Conservation (phyloP, 2,888 invertebrate genomes). For the Drosophila algonquin region DNA sequence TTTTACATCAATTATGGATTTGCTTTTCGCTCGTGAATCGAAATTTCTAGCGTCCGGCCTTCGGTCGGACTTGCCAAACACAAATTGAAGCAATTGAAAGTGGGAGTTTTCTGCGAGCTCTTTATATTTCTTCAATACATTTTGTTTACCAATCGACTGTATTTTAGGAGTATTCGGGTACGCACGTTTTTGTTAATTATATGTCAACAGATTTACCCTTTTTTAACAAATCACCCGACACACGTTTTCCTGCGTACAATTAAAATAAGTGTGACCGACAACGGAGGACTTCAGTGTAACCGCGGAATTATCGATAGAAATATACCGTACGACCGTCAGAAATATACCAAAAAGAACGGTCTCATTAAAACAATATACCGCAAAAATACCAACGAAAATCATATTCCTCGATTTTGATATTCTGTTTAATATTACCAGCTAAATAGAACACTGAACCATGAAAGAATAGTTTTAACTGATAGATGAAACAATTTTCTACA, state of each 20-base stretch:
- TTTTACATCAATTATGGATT: conserved; percentile 65
- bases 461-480: too few species aligned
- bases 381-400: too few species aligned
- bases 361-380: too few species aligned
- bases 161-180: background rate
- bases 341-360: too few species aligned
- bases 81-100: background rate
- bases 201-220: background rate
- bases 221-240: background rate
- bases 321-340: too few species aligned
- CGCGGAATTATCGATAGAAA: too few species aligned
- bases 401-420: too few species aligned
- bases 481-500: too few species aligned
- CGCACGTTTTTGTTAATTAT: background rate
- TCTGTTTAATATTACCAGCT: too few species aligned
- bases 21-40: conserved; percentile 24
- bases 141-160: background rate
- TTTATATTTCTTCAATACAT: background rate
- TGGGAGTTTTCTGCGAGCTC: background rate
- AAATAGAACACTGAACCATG: too few species aligned
- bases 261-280: too few species aligned
- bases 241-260: background rate
- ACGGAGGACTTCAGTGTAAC: too few species aligned
- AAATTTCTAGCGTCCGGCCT: conserved; percentile 52
- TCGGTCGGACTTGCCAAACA: background rate